A percentile compares a stretch with the other conserved stretches of the same genome.
These are phyloP conservation scores for Syngnathoides biaculeatus DNA, from an alignment of 2,113 vertebrate species.

Conservation along the genomic window DNA sequence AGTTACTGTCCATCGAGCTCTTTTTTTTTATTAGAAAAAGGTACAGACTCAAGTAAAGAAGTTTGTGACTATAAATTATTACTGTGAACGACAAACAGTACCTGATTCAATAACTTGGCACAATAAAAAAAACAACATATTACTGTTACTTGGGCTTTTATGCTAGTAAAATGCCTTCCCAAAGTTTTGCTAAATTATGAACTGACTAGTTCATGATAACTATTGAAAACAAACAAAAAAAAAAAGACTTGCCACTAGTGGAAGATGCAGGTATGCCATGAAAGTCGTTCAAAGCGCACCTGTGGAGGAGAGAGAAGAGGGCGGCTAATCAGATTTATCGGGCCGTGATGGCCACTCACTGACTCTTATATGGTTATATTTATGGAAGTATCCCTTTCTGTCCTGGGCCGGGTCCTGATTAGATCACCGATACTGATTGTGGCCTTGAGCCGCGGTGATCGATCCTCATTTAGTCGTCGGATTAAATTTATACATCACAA, in stretches of 20 bases:
- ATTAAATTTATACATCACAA: conserved; percentile 73
- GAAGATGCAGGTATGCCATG: conserved; percentile 68
- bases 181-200: no score
- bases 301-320: conserved; percentile 45
- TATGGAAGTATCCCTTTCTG: conserved; percentile 73
- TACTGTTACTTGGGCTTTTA: no score
- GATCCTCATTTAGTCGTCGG: conserved; percentile 73
- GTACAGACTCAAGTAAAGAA: no score
- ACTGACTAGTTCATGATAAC: no score
- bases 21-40: no score
- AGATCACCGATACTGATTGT: conserved; percentile 71
- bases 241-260: not conserved
- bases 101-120: no score
- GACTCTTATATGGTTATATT: conserved; percentile 74
- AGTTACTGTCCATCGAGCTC: no score
- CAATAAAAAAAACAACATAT: no score
- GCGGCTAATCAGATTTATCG: conserved; percentile 63
- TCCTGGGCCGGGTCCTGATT: conserved; percentile 63
- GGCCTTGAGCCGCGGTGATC: conserved; percentile 70
- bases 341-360: conserved; percentile 64
- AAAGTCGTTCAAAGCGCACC: conserved; percentile 71
- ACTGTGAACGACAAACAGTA: no score
- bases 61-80: no score
- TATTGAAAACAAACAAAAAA: no score
- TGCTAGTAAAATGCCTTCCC: no score